Evolutionary conservation across 1,140 invertebrate species (phyloP), one percentile per base, ranked within the genome.

Genomic region (Drosophila insularis): DNA sequence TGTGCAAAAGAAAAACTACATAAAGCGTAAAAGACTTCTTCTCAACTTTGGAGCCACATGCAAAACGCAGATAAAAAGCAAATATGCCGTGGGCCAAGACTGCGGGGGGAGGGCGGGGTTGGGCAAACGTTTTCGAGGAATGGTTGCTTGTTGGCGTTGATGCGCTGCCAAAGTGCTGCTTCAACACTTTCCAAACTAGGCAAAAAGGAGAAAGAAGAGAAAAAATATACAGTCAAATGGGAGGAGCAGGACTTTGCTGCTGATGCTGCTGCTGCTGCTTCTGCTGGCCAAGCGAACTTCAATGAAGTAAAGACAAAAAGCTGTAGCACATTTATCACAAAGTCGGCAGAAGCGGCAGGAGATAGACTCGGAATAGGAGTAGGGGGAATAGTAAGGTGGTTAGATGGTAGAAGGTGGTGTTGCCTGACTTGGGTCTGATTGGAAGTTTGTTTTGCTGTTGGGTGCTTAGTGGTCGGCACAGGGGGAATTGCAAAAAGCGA

Each of bases 271-370:
- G 69, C n/a, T 27, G 27, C 27, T 23, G 23, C 40, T 59, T 40
- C 64, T 67, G 64, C 64, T 69, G 69, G 69, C 63, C 60, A 76
- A 67, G 40, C 43, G 60, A 74, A 86, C 81, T 86, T 86, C 81
- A 86, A 86, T 86, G 82, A 87, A 86, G 78, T 80, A 89, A 85
- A 89, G 84, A 89, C 84, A 89, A 89, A 89, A 89, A 89, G 84
- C 84, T 80, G 80, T 80, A 89, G 84, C 84, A 89, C 84, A 89
- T 89, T 89, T 89, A 89, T 89, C 84, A 89, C 84, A 80, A 89
- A 87, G 82, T 87, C 84, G 72, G 71, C 78, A 74, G 68, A 67
- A 75, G 61, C 62, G 54, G 63, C 39, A 60, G 39, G 39, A 50
- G 61, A 56, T 56, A 8, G 43, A 19, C 4, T 46, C 11, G 17